Conservation (phyloP, 2,113 vertebrate genomes). For the Echinops telfairi region DNA sequence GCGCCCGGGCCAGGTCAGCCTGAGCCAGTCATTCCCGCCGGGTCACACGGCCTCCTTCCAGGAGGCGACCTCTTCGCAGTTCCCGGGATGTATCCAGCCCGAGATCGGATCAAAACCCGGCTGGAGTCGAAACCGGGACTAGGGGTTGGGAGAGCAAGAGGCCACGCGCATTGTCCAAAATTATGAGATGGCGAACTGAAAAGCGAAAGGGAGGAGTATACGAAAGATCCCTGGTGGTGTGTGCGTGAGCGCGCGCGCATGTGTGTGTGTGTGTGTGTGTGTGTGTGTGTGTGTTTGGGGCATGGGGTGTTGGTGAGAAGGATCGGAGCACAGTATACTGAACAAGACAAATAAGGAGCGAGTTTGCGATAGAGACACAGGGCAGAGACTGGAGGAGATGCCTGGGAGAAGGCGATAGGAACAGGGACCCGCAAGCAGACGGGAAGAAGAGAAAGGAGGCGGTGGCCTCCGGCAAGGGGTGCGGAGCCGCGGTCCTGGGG, state of each 20-base stretch:
- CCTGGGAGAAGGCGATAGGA: not conserved
- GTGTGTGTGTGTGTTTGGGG: not conserved
- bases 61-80: conserved; percentile 35
- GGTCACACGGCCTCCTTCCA: not conserved
- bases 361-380: not conserved
- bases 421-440: not conserved
- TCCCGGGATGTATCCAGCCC: conserved; percentile 57
- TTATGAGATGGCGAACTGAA: not conserved
- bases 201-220: not conserved
- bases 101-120: not conserved
- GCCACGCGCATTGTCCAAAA: not conserved
- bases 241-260: not conserved
- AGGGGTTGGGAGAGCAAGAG: not conserved
- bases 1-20: not conserved
- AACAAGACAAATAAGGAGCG: not conserved
- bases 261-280: too few species aligned
- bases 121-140: not conserved
- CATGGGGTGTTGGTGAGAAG: not conserved
- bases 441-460: not conserved
- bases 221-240: not conserved
- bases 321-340: not conserved
- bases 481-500: not conserved
- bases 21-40: not conserved
- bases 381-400: not conserved
- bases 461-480: not conserved